Percentiles rank a stretch among this genome's conserved stretches.
Evolutionary conservation across 1,140 invertebrate species (phyloP).

Genomic region (Trichonephila inaurata): DNA sequence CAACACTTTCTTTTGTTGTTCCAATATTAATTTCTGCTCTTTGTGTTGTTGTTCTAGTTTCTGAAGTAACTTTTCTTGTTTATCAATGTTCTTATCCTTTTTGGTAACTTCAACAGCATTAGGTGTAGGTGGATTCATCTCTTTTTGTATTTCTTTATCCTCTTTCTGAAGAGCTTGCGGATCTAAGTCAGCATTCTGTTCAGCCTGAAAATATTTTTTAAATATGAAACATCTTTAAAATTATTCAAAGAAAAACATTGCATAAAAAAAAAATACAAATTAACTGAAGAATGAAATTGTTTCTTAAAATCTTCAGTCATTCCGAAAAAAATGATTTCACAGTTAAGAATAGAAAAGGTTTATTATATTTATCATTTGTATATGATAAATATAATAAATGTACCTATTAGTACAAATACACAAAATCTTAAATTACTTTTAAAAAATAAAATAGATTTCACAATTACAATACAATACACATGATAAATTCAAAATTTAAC

Average conservation of each 20-base stretch:
- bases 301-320: no score
- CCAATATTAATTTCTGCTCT: slow-evolving; percentile 81
- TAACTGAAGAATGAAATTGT: no score
- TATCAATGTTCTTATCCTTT: slow-evolving; percentile 81
- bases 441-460: no score
- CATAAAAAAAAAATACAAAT: no score
- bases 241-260: not conserved
- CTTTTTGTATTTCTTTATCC: slow-evolving; percentile 79
- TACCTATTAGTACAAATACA: no score
- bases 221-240: not conserved
- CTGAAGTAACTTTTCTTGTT: slow-evolving; percentile 80
- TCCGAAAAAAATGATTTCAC: no score
- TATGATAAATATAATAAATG: no score
- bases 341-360: no score
- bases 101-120: slow-evolving; percentile 80
- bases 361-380: no score
- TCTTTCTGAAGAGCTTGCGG: slow-evolving; percentile 81
- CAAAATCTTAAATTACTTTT: no score
- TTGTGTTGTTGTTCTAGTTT: slow-evolving; percentile 83
- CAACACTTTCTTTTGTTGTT: slow-evolving; percentile 83
- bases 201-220: not conserved
- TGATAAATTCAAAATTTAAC: no score
- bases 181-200: slow-evolving; percentile 79
- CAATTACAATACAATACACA: no score
- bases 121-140: slow-evolving; percentile 80